Conservation (phyloP, 2,888 invertebrate species). For the Aromia moschata region DNA sequence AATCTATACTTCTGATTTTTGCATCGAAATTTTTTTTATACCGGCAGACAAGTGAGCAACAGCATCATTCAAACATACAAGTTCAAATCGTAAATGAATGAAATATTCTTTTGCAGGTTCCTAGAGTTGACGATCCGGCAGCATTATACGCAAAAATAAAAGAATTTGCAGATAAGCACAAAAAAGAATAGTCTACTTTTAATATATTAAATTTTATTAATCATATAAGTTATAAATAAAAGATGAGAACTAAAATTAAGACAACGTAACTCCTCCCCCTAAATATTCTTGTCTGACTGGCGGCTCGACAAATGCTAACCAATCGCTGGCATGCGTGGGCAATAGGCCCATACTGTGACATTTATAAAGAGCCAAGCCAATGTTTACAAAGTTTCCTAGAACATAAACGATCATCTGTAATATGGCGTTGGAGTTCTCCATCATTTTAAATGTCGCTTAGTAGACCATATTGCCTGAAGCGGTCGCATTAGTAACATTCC, state of each 20-base stretch:
- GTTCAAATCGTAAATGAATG: too few relatives aligned
- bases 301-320: constrained; percentile 97
- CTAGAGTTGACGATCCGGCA: constrained; percentile 84
- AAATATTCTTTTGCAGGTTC: constrained; percentile 75
- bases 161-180: constrained; percentile 75
- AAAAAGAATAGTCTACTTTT: constrained; percentile 61
- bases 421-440: constrained; percentile 89
- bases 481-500: constrained; percentile 98
- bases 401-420: constrained; percentile 94
- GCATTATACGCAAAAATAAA: constrained; percentile 76
- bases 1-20: too few relatives aligned
- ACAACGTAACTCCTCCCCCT: constrained; percentile 80
- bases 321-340: constrained; percentile 97
- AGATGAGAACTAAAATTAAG: constrained; percentile 57
- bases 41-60: too few relatives aligned
- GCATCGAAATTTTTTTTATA: too few relatives aligned
- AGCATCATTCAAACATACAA: too few relatives aligned
- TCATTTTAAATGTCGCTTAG: constrained; percentile 91
- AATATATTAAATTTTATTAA: constrained; percentile 35
- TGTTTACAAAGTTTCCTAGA: constrained; percentile 91
- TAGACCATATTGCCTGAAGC: constrained; percentile 92
- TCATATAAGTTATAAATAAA: constrained; percentile 42
- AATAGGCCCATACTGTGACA: constrained; percentile 97
- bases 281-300: constrained; percentile 85
- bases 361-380: constrained; percentile 92